Conservation (phyloP, 2,113 vertebrate genomes). For the Macheiramphus alcinus region DNA sequence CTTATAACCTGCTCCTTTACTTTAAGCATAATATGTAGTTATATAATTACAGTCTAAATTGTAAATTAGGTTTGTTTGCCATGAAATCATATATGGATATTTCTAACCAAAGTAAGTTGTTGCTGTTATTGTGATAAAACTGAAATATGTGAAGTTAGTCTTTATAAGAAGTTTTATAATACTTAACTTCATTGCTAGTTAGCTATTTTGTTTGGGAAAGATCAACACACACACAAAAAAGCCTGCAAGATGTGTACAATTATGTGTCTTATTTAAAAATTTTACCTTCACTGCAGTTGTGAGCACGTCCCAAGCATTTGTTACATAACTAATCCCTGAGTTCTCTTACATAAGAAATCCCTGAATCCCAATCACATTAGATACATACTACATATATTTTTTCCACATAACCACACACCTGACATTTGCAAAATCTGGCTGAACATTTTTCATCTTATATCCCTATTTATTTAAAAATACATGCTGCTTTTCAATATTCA, state of each 20-base stretch:
- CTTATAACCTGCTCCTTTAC: background rate
- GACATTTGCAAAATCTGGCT: background rate
- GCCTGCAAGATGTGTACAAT: background rate
- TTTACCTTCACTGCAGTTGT: background rate
- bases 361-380: slow-evolving; percentile 28
- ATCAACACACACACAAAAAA: background rate
- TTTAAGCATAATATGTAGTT: background rate
- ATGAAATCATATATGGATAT: background rate
- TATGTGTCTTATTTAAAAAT: background rate
- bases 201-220: background rate
- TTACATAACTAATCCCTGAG: background rate
- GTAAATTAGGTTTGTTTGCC: background rate
- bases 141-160: background rate
- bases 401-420: slow-evolving; percentile 29
- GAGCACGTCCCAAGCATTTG: background rate
- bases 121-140: background rate
- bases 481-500: background rate
- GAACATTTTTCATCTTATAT: background rate
- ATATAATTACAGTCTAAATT: background rate
- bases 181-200: background rate
- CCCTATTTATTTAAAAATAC: background rate
- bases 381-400: background rate
- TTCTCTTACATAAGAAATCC: slow-evolving; percentile 36
- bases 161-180: background rate
- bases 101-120: background rate